Conservation (phyloP, 2,888 invertebrate genomes). For the Spatulosminthurus flaviceps region DNA sequence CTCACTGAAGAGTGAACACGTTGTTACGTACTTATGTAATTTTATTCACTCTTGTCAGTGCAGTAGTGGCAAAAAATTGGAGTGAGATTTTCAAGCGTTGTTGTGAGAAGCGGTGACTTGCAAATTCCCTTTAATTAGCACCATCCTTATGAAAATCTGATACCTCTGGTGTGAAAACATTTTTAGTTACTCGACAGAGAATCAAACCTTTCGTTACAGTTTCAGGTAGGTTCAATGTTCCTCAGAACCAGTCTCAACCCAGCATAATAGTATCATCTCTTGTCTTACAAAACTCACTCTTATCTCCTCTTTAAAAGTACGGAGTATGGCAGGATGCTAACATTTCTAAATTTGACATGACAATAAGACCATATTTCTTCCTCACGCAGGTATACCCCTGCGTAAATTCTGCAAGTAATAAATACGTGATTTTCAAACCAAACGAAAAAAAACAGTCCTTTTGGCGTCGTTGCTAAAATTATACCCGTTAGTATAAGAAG, state of each 20-base stretch:
- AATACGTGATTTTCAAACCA: no score
- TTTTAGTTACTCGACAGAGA: background rate
- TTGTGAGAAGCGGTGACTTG: background rate
- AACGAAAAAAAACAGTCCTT: no score
- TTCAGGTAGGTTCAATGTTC: constrained; percentile 1
- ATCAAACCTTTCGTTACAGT: constrained; percentile 2
- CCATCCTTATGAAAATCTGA: background rate
- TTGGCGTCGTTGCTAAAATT: no score
- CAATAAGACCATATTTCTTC: no score
- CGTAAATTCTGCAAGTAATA: no score
- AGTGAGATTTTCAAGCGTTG: background rate
- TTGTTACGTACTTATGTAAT: background rate
- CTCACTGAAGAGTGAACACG: background rate
- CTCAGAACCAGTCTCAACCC: background rate
- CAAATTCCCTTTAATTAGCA: constrained; percentile 8
- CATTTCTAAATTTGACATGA: no score
- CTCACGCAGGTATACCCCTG: no score
- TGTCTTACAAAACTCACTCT: no score
- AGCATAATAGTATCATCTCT: no score
- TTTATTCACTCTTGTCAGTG: background rate
- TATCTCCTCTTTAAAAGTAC: no score
- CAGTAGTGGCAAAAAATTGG: constrained; percentile 3
- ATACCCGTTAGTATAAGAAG: no score
- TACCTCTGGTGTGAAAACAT: background rate
- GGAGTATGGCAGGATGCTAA: no score